Conservation (phyloP, 2,888 invertebrate species). For the Eupeodes latifasciatus region DNA sequence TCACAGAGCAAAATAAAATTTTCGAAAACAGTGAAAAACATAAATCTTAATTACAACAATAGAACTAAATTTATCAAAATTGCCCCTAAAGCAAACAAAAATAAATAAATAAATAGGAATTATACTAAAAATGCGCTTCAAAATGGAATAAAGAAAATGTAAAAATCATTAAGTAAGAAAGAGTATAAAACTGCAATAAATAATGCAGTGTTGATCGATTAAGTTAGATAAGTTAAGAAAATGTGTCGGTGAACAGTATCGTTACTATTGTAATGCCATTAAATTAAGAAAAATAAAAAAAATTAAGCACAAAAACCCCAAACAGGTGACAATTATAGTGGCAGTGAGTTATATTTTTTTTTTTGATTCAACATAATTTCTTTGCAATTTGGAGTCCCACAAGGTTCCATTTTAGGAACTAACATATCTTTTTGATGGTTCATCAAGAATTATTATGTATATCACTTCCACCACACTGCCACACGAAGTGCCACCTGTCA, state of each 20-base stretch:
- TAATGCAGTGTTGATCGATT: slow-evolving; percentile 27
- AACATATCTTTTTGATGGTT: slow-evolving; percentile 37
- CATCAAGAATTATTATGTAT: slow-evolving; percentile 19
- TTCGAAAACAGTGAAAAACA: slow-evolving; percentile 9
- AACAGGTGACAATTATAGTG: slow-evolving; percentile 57
- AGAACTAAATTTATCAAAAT: slow-evolving; percentile 42
- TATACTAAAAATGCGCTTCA: slow-evolving; percentile 31
- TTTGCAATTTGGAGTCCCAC: slow-evolving; percentile 43
- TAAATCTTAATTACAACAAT: slow-evolving; percentile 32
- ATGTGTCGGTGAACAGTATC: slow-evolving; percentile 60
- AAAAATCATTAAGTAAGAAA: neutral
- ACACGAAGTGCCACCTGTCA: slow-evolving; percentile 66
- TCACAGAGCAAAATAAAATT: slow-evolving; percentile 29
- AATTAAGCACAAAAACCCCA: slow-evolving; percentile 61
- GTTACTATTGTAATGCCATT: slow-evolving; percentile 73
- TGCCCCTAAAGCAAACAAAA: slow-evolving; percentile 23
- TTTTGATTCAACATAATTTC: neutral
- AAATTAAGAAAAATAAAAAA: slow-evolving; percentile 40
- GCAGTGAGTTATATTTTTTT: slow-evolving; percentile 45
- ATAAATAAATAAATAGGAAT: neutral
- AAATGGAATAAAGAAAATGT: slow-evolving; percentile 42
- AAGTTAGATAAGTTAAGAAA: neutral
- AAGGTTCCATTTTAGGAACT: slow-evolving; percentile 52
- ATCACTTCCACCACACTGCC: slow-evolving; percentile 60
- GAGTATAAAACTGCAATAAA: neutral